Evolutionary conservation across 2,113 vertebrate species (phyloP).

Genomic region (Himantopus leucocephalus): DNA sequence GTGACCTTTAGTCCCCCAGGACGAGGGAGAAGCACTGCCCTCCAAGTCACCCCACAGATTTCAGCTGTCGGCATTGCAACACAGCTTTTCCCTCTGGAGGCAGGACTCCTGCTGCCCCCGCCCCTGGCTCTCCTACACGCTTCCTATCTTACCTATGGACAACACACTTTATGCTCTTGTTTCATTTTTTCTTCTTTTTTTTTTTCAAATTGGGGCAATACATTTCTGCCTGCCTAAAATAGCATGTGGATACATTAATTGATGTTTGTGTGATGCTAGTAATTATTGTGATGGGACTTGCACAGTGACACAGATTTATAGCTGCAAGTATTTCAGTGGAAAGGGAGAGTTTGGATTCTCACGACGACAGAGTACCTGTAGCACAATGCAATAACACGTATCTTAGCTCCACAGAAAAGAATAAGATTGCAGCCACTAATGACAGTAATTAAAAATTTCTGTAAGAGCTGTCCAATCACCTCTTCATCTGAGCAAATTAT

Average conservation of each 20-base stretch:
- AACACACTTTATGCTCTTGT: not conserved
- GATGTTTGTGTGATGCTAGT: not conserved
- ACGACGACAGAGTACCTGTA: not conserved
- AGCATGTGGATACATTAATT: not conserved
- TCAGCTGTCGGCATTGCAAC: not conserved
- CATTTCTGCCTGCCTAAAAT: not conserved
- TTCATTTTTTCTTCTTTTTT: not conserved
- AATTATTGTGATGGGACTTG: not conserved
- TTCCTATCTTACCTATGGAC: not conserved
- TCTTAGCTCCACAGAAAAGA: not conserved
- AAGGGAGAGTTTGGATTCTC: not conserved
- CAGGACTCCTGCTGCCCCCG: not conserved
- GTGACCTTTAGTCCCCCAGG: not conserved
- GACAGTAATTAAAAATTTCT: conserved; percentile 66
- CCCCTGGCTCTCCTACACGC: not conserved
- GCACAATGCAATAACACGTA: not conserved
- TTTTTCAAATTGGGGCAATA: not conserved
- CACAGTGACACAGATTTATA: not conserved
- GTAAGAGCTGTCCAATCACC: conserved; percentile 60
- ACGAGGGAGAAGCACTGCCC: not conserved
- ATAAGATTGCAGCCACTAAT: conserved; percentile 47
- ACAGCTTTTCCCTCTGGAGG: not conserved
- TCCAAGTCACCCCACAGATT: rapidly evolving
- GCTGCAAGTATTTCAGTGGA: not conserved
- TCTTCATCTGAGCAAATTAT: conserved; percentile 56